Conservation (phyloP, 2,113 vertebrate genomes). For the Eublepharis macularius region DNA sequence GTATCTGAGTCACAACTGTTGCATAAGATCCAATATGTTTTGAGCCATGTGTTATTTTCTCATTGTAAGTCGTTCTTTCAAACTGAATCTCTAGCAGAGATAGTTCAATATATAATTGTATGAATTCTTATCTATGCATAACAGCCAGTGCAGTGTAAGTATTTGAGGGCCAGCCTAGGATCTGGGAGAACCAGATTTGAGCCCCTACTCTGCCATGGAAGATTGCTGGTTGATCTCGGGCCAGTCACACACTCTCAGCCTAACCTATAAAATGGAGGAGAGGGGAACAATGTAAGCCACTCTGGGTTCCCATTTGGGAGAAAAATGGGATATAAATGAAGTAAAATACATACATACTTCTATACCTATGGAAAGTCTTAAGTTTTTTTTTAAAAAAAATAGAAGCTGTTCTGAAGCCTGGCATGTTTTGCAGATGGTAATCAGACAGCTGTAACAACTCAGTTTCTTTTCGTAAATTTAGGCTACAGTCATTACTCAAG, state of each 20-base stretch:
- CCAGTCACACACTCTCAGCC: too few species aligned
- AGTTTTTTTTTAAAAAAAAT: not conserved
- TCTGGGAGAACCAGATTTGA: too few species aligned
- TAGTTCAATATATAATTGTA: not conserved
- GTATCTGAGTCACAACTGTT: not conserved
- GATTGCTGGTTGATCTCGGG: too few species aligned
- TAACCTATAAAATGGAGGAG: too few species aligned
- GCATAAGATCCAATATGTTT: not conserved
- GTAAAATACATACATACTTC: too few species aligned
- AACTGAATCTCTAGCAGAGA: not conserved
- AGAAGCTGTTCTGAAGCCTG: not conserved
- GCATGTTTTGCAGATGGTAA: not conserved
- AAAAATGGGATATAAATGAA: too few species aligned
- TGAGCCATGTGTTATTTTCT: not conserved
- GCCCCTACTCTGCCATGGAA: too few species aligned
- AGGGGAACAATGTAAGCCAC: too few species aligned
- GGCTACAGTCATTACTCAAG: not conserved
- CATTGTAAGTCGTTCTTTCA: not conserved
- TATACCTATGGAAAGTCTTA: not conserved
- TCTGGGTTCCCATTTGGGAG: too few species aligned
- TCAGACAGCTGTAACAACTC: not conserved
- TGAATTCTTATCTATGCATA: not conserved
- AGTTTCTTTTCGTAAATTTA: not conserved
- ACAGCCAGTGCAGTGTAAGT: too few species aligned
- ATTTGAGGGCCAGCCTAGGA: too few species aligned